These are phyloP conservation scores for Uropetala carovei DNA, from an alignment of 2,888 invertebrate species.

Conservation along the genomic window DNA sequence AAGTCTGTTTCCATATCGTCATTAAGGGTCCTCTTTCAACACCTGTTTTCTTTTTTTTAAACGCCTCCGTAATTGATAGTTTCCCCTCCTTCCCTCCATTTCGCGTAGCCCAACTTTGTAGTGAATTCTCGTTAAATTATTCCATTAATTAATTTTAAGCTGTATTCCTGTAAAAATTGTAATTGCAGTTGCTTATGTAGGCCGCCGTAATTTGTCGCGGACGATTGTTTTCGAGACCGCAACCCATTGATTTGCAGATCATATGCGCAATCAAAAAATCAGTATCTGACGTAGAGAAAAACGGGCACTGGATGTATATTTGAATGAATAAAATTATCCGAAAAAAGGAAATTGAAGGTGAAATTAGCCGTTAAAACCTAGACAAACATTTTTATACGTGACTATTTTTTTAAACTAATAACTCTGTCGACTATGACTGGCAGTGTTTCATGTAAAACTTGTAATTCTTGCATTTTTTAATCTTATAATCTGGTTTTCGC, in stretches of 20 bases:
- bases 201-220: neutral
- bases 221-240: neutral
- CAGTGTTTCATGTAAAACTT: too few relatives aligned
- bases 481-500: too few relatives aligned
- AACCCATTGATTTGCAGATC: neutral
- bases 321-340: too few relatives aligned
- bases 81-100: neutral
- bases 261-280: too few relatives aligned
- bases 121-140: conserved; percentile 19
- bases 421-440: too few relatives aligned
- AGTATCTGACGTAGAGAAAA: too few relatives aligned
- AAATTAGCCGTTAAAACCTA: too few relatives aligned
- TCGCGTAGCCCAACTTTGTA: neutral
- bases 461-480: too few relatives aligned
- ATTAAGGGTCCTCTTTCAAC: neutral
- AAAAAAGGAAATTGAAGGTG: too few relatives aligned
- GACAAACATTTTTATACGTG: too few relatives aligned
- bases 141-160: conserved; percentile 19
- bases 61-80: conserved; percentile 13
- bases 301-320: too few relatives aligned
- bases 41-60: neutral
- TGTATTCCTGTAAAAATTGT: neutral
- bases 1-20: conserved; percentile 10
- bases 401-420: too few relatives aligned
- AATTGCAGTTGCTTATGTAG: neutral